Percentiles rank a stretch among this genome's conserved stretches.
Evolutionary conservation across 1,140 invertebrate species (phyloP).

Genomic region (Apis mellifera): DNA sequence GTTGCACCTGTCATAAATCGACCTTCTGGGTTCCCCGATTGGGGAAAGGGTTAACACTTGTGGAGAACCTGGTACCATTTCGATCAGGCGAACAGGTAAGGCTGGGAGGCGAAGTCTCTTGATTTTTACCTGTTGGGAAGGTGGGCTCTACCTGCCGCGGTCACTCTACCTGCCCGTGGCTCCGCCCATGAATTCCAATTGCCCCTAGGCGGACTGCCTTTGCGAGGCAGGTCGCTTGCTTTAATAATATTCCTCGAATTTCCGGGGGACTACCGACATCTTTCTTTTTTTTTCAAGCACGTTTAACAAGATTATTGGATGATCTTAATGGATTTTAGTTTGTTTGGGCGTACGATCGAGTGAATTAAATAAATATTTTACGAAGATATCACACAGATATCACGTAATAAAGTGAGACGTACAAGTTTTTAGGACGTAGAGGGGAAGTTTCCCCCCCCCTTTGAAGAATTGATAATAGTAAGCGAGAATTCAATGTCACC

Average conservation of each 20-base stretch:
- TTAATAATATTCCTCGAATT: background rate
- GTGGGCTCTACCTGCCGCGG: background rate
- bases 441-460: background rate
- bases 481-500: background rate
- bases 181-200: background rate
- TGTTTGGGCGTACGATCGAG: too few relatives aligned
- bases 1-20: background rate
- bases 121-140: background rate
- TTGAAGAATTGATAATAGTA: too few relatives aligned
- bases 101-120: background rate
- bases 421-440: too few relatives aligned
- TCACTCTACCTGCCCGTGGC: background rate
- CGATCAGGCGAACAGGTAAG: constrained; percentile 39
- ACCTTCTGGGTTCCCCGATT: constrained; percentile 29
- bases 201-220: too few relatives aligned
- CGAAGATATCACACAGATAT: too few relatives aligned
- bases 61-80: constrained; percentile 70
- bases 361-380: too few relatives aligned
- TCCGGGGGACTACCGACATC: background rate
- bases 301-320: too few relatives aligned
- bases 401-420: too few relatives aligned
- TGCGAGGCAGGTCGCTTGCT: background rate
- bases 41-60: constrained; percentile 69
- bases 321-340: too few relatives aligned
- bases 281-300: too few relatives aligned